Evolutionary conservation across 2,113 vertebrate species (phyloP), one percentile per base, ranked within the genome.

Genomic region (Canis aureus): DNA sequence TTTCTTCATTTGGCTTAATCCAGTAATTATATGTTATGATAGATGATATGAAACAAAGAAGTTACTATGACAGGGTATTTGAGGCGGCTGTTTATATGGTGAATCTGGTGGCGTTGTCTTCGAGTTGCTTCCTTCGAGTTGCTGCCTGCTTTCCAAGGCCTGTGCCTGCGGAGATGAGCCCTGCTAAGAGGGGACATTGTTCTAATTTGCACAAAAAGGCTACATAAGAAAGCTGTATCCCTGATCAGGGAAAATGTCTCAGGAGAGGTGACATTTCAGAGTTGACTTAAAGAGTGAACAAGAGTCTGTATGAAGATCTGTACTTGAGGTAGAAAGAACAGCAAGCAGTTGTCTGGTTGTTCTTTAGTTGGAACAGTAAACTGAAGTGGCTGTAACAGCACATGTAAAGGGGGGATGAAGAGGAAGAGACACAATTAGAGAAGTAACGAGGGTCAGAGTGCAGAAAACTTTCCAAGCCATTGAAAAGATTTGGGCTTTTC

Each of bases 1-100:
- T 49, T 97, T 97, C 29, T 84, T 97, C 89, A 87, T 35, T 83
- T 97, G 71, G 71, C 67, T 98, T 97, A 92, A 95, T 94, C 16
- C 62, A 89, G 95, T 98, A 76, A 85, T 89, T 57, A 25, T 53
- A n/a, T 51, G 64, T 85, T 91, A 19, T 69, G 8, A 71, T 78
- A 51, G 2, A 0, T 69, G 19, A 57, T 38, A 57, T 25, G 15
- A 84, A 57, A 60, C 53, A 74, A 55, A 88, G 11, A 32, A 32
- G 4, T 4, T 80, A 17, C 23, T 53, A 23, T 57, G 79, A 69
- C 2, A 89, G 12, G 51, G 4, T 57, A 38, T 11, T 17, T 17
- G 10, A 67, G 32, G 5, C 8, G 23, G 22, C 23, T 86, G 11
- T 76, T 74, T 38, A 73, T 17, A 53, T 1, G 29, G 29, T 89